Evolutionary conservation across 2,888 invertebrate genomes (phyloP), one percentile per base, ranked within the genome.

Genomic region (Eupeodes luniger): DNA sequence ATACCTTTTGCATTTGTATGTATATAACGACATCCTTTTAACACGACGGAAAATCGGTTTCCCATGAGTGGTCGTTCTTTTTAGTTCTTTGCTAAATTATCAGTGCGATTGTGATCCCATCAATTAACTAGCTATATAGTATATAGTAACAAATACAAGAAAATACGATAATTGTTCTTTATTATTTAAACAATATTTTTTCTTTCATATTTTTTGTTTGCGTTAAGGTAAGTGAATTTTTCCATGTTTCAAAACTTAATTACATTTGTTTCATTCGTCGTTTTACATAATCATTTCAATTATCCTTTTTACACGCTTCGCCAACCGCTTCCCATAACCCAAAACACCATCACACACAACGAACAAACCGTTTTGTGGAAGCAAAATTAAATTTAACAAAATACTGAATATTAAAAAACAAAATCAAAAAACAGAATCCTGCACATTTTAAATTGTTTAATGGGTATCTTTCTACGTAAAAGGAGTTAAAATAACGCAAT

Each of bases 401-500:
- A 40, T 40, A 40, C 40, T 7, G 9, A 40, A 5, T 7, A 40
- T 7, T 9, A 40, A 40, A 64, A 11, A 62, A 19, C 19, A 62
- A 36, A 66, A 64, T 19, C 2, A 40, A 2, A 57, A 77, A 47
- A 59, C 34, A n/a, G 47, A 47, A 16, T 16, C 49, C 57, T 59
- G 64, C 9, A 55, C 62, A 80, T 64, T 80, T 19, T 16, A 80
- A 80, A 72, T 64, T 27, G 64, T 70, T 74, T 64, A 19, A 36
- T 14, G 57, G 44, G 47, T 49, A 62, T 59, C 9, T 49, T 5
- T 49, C 5, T 49, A n/a, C 19, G 11, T 9, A 62, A 57, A 47
- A 55, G 49, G 64, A 74, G 72, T 47, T 27, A 55, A 70, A 70
- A 62, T 64, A 72, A 47, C 34, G 16, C 12, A 51, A 62, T 34